These are phyloP conservation scores for Lasioglossum albipes DNA, from an alignment of 1,140 invertebrate genomes.

Conservation along the genomic window DNA sequence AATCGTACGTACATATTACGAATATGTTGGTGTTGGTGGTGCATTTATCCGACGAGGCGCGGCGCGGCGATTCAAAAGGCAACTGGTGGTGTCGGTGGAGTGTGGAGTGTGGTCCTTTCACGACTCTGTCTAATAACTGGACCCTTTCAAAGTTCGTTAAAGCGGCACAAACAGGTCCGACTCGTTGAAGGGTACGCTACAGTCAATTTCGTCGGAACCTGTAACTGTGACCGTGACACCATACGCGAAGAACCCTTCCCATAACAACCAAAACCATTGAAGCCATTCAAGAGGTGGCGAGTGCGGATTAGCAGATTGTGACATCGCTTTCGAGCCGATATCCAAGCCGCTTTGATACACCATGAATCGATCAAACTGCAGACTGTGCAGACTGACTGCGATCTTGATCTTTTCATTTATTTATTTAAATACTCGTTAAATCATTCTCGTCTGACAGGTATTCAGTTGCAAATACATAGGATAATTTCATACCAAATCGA, in stretches of 20 bases:
- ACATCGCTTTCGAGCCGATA: too few species aligned
- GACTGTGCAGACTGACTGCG: background rate
- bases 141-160: slow-evolving; percentile 67
- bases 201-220: slow-evolving; percentile 40
- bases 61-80: background rate
- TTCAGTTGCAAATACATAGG: too few species aligned
- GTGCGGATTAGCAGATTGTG: slow-evolving; percentile 10
- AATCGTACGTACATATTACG: too few species aligned
- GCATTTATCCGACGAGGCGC: background rate
- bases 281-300: slow-evolving; percentile 2
- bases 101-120: slow-evolving; percentile 25
- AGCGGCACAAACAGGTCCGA: slow-evolving; percentile 29
- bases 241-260: too few species aligned
- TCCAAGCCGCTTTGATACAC: background rate
- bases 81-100: background rate
- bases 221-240: slow-evolving; percentile 8
- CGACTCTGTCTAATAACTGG: slow-evolving; percentile 47
- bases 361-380: slow-evolving; percentile 14
- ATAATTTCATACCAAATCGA: too few species aligned
- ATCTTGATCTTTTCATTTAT: background rate
- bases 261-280: background rate
- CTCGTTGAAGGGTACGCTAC: slow-evolving; percentile 7
- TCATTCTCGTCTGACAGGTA: too few species aligned
- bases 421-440: too few species aligned
- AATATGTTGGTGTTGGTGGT: background rate